phyloP scores from a whole-genome alignment of 2,113 vertebrate genomes.

The Myrmecophaga tridactyla region DNA sequence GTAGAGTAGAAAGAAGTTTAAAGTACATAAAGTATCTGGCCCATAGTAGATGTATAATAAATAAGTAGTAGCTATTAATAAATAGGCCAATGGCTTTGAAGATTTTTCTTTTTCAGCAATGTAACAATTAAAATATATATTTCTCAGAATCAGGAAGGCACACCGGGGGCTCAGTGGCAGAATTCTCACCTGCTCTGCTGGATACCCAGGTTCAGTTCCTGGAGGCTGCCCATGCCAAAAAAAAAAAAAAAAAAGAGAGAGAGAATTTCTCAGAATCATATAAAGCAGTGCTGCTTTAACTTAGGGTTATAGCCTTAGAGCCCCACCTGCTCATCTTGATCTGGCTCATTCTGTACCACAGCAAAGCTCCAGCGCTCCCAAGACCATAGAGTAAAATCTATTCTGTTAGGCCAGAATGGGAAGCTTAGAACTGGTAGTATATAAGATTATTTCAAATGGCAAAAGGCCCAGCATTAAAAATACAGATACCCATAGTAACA shows the following conservation, averaged over 20 bases:
- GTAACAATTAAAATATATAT: background rate
- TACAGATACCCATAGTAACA: background rate
- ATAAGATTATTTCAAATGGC: background rate
- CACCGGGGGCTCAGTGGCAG: too few species aligned
- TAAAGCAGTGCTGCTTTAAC: background rate
- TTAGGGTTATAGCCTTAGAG: background rate
- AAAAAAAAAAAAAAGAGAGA: too few species aligned
- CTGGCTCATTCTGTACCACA: background rate
- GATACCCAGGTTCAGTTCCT: too few species aligned
- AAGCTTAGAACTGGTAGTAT: background rate
- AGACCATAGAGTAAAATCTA: background rate
- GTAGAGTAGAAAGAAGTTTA: background rate
- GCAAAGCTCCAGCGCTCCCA: background rate
- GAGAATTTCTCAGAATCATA: background rate
- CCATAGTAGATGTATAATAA: background rate
- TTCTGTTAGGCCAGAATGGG: background rate
- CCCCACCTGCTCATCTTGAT: background rate
- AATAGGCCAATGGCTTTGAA: background rate
- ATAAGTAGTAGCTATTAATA: background rate
- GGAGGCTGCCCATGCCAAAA: too few species aligned
- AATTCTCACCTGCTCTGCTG: too few species aligned
- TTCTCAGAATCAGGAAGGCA: background rate
- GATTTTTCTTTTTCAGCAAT: background rate
- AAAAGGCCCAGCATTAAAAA: background rate
- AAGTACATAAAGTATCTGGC: background rate